phyloP scores from a whole-genome alignment of 35 echinoderm and acorn worm genomes.

The Patiria miniata region DNA sequence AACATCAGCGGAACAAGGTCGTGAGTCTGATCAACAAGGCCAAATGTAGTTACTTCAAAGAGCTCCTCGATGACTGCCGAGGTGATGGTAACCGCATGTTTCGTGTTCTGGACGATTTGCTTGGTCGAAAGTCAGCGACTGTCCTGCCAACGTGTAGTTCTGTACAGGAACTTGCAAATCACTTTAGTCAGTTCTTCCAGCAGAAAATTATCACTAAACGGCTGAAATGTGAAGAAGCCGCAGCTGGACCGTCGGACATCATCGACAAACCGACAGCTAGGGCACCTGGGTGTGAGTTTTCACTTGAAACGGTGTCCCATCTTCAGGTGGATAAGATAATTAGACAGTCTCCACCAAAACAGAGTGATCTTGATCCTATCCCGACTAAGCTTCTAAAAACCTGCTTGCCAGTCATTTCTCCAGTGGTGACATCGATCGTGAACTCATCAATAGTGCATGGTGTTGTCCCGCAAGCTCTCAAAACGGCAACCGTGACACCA shows the following conservation, averaged over 20 bases:
- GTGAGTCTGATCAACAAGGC: neutral
- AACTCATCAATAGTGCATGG: constrained; percentile 6
- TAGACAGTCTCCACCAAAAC: neutral
- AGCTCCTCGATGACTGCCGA: neutral
- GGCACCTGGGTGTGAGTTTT: neutral
- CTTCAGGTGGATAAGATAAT: neutral
- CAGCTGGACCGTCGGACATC: neutral
- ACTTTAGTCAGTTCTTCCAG: constrained; percentile 10
- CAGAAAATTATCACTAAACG: neutral
- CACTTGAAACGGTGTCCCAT: neutral
- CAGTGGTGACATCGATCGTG: neutral
- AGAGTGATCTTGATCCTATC: neutral
- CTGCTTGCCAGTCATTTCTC: neutral
- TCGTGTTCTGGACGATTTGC: neutral
- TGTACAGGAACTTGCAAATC: neutral
- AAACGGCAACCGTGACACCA: constrained; percentile 33
- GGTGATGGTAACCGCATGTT: neutral
- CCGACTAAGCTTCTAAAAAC: neutral
- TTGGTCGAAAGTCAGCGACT: constrained; percentile 6
- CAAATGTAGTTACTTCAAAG: neutral
- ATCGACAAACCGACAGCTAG: neutral
- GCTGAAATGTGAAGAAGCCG: neutral
- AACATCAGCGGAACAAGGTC: neutral
- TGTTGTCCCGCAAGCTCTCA: constrained; percentile 37
- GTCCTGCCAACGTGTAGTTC: constrained; percentile 3